phyloP scores from a whole-genome alignment of 53 echinoderm and acorn worm species.

The Patiria pectinifera region DNA sequence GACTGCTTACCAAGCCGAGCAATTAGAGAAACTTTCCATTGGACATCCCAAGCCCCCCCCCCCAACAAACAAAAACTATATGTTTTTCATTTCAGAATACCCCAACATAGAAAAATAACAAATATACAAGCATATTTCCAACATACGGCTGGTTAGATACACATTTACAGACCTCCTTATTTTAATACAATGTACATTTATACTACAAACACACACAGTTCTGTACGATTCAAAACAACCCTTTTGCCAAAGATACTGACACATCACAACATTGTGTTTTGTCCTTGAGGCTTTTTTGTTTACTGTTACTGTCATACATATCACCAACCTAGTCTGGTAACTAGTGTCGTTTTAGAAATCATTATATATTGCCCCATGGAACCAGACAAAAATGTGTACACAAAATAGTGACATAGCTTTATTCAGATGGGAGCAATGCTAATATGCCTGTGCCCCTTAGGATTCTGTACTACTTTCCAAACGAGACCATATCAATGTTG shows the following conservation, averaged over 20 bases:
- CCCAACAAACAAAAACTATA: not conserved
- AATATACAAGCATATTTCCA: slow-evolving; percentile 44
- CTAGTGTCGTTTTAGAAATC: too few relatives aligned
- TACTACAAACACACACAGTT: slow-evolving; percentile 52
- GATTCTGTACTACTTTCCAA: too few relatives aligned
- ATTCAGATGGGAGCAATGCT: too few relatives aligned
- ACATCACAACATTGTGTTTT: not conserved
- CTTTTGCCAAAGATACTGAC: not conserved
- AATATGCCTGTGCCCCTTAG: too few relatives aligned
- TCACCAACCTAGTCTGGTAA: not conserved
- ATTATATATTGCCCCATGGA: not conserved
- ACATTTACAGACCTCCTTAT: slow-evolving; percentile 44
- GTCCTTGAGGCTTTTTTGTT: not conserved
- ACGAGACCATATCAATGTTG: too few relatives aligned
- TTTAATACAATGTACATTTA: slow-evolving; percentile 55
- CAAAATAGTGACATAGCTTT: too few relatives aligned
- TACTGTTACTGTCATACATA: not conserved
- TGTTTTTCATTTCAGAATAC: not conserved
- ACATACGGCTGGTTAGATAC: slow-evolving; percentile 4
- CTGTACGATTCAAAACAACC: not conserved
- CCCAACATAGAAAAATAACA: slow-evolving; percentile 22
- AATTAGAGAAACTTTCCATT: not conserved
- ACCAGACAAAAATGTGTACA: not conserved
- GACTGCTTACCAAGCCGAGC: not conserved
- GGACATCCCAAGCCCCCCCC: not conserved